Conservation (phyloP, 2,888 invertebrate species). For the Myopa testacea region DNA sequence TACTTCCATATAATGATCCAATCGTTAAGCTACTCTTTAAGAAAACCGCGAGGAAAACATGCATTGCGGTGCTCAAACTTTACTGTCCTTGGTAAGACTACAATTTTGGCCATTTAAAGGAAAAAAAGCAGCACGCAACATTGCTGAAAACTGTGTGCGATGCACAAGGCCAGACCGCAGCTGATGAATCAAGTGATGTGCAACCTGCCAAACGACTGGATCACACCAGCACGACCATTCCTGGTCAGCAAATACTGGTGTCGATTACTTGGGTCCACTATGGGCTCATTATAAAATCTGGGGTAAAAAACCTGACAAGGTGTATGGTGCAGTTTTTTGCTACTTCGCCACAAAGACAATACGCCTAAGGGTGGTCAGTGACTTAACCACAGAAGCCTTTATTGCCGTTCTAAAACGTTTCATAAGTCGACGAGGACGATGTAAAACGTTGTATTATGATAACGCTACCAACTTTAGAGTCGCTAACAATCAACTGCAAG, state of each 20-base stretch:
- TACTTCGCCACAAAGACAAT: constrained; percentile 40
- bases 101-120: not conserved
- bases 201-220: constrained; percentile 10
- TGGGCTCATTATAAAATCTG: constrained; percentile 14
- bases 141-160: not conserved
- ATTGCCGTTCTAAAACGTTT: constrained; percentile 27
- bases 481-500: no score
- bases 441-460: no score
- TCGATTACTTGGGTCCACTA: not conserved
- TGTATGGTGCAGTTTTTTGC: constrained; percentile 42
- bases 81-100: not conserved
- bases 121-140: not conserved
- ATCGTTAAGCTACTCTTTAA: not conserved
- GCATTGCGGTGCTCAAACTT: not conserved
- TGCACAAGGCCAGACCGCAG: not conserved
- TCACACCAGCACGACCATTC: constrained; percentile 27
- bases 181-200: constrained; percentile 6
- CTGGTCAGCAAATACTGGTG: not conserved
- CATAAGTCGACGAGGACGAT: not conserved
- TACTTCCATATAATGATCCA: not conserved
- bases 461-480: no score
- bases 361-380: constrained; percentile 14
- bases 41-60: not conserved
- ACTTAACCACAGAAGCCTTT: constrained; percentile 27
- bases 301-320: constrained; percentile 32